Evolutionary conservation across 2,888 invertebrate species (phyloP), one percentile per base, ranked within the genome.

Genomic region (Timema cristinae): DNA sequence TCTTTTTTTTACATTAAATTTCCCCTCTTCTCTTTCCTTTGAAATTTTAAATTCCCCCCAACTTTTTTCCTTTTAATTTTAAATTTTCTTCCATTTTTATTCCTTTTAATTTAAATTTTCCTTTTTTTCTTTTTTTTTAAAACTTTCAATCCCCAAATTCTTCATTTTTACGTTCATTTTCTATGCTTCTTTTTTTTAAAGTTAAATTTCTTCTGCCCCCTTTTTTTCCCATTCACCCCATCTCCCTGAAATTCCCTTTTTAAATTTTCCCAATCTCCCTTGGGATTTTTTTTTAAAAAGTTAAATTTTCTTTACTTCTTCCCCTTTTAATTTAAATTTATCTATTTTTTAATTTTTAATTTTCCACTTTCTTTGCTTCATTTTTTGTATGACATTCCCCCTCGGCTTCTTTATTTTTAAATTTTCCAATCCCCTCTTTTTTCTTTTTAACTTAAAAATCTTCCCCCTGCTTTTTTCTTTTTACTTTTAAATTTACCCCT

Each of bases 401-500:
- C n/a, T n/a, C n/a, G n/a, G n/a, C n/a, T n/a, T n/a, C n/a, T n/a
- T n/a, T n/a, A n/a, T n/a, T n/a, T n/a, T n/a, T n/a, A n/a, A n/a
- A n/a, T n/a, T n/a, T n/a, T n/a, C n/a, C n/a, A n/a, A n/a, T n/a
- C n/a, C n/a, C n/a, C n/a, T n/a, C n/a, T n/a, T n/a, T n/a, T n/a
- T n/a, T n/a, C n/a, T n/a, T n/a, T n/a, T n/a, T n/a, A n/a, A n/a
- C n/a, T n/a, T n/a, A n/a, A n/a, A n/a, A n/a, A n/a, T n/a, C n/a
- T n/a, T n/a, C n/a, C n/a, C n/a, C n/a, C n/a, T n/a, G n/a, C n/a
- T n/a, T n/a, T n/a, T n/a, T n/a, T n/a, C n/a, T n/a, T 67, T 56
- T 73, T 71, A 15, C 66, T 68, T 59, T 74, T 69, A 16, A 72
- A n/a, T n/a, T n/a, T 59, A 56, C 74, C 71, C 69, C 10, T 63